Evolutionary conservation across 2,888 invertebrate species (phyloP), one percentile per base, ranked within the genome.

Genomic region (Ganaspis brasiliensis): DNA sequence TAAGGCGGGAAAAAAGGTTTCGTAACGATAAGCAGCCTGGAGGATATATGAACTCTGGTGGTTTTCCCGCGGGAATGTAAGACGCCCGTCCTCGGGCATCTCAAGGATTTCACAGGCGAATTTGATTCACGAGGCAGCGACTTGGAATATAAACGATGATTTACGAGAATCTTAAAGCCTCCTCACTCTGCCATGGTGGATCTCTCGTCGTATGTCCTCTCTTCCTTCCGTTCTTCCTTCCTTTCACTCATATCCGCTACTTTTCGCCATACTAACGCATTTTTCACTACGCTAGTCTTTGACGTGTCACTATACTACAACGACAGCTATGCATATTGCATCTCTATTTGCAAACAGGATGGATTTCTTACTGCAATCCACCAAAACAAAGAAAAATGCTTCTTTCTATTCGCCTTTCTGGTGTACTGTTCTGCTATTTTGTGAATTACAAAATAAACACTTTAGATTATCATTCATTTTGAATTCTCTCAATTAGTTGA

Each of bases 61-160:
- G 55, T 75, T 73, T 76, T 71, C 74, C 37, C 67, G 61, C 74
- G 78, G 72, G 78, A 80, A 80, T 79, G 82, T 79, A 72, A 78
- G 81, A 82, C 74, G 71, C 76, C 76, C 75, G 79, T 76, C 74
- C 77, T 72, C 75, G 79, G 77, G 81, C 76, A 79, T 74, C 79
- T 78, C 73, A 72, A 78, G 81, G 77, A 81, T 79, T 81, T 81
- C 82, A 72, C 79, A 78, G 79, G 81, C 79, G 83, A 84, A 83
- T 84, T 86, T 85, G 84, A 85, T 84, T 85, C 84, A 85, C 85
- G 83, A 85, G 80, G 83, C 84, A 82, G 77, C 83, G 84, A 83
- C 83, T 81, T 72, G 83, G 84, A 83, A 85, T 85, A 85, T 83
- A 85, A 85, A 85, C 82, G 84, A 85, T 85, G 85, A 86, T 86